Evolutionary conservation across 2,797 vertebrate species (phyloP), one percentile per base, ranked within the genome.

Genomic region (Cottoperca gobio): DNA sequence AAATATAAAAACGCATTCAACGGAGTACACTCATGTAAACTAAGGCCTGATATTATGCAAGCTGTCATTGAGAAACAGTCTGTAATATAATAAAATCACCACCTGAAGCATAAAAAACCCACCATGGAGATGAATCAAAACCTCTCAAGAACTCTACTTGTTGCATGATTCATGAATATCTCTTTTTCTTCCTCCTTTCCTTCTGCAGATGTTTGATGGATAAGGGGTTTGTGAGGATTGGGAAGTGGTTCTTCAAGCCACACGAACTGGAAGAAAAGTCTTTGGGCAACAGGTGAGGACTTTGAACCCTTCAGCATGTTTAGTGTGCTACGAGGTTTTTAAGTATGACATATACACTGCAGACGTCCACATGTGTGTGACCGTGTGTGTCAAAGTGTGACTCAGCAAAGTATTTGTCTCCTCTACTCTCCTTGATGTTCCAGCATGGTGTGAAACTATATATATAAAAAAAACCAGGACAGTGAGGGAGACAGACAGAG

Each of bases 231-330:
- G 95, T 99, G 69, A 94, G 98, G 85, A 96, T 97, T 65, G 98
- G 97, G 62, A 99, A 97, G 70, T 99, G 98, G 98, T 99, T 99
- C 90, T 96, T 99, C 77, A 97, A 98, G 78, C 97, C 97, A 0
- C 95, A 97, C 37, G 96, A 97, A 77, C 95, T 96, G 83, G 96
- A 97, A 82, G 97, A 97, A 87, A 98, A 97, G 87, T 93, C 95
- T 61, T 84, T 96, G 78, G 96, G 96, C 86, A 97, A 96, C 95
- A 99, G 96, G 97, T 99, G 76, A 92, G 87, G 49, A 40, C 21
- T 9, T 42, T 14, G 6, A 7, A 28, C 35, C 1, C 28, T 55
- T 37, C 16, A 1, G 52, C 16, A 26, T 17, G 33, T 40, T 75
- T 23, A 52, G 6, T 45, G 3, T 50, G 31, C 28, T 17, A 21